phyloP scores from a whole-genome alignment of 2,888 invertebrate genomes.

The Anthrax anthrax region DNA sequence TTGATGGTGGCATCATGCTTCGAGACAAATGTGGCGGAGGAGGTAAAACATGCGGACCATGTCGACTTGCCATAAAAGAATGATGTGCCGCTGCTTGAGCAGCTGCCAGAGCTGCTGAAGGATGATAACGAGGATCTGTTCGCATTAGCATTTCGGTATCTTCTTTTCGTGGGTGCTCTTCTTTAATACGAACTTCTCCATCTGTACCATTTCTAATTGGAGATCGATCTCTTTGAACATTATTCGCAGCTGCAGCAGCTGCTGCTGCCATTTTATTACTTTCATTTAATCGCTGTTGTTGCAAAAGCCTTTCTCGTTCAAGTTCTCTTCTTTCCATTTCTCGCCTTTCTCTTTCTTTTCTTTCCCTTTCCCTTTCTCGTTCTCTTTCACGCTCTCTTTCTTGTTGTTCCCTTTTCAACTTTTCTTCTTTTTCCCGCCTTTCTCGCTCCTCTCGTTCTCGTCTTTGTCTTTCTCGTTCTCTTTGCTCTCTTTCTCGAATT shows the following conservation, averaged over 20 bases:
- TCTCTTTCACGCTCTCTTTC: conserved; percentile 43
- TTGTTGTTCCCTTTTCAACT: conserved; percentile 39
- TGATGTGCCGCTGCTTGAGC: conserved; percentile 35
- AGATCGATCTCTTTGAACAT: conserved; percentile 45
- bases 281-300: conserved; percentile 40
- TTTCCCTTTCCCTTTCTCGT: conserved; percentile 42
- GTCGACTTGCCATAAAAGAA: conserved; percentile 36
- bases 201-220: conserved; percentile 56
- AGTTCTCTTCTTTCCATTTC: conserved; percentile 45
- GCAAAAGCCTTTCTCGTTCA: conserved; percentile 46
- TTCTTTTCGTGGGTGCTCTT: conserved; percentile 42
- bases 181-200: conserved; percentile 41
- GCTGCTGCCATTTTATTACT: conserved; percentile 35
- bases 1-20: conserved; percentile 37
- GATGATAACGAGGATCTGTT: conserved; percentile 41
- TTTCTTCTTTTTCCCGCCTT: conserved; percentile 37
- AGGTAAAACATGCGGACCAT: conserved; percentile 37
- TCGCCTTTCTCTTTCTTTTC: conserved; percentile 42
- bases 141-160: conserved; percentile 39
- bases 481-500: conserved; percentile 32
- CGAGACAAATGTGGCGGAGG: conserved; percentile 40
- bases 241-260: conserved; percentile 26
- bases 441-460: conserved; percentile 34
- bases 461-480: conserved; percentile 32
- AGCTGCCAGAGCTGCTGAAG: conserved; percentile 27